Percentiles rank a stretch among this genome's conserved stretches.
Evolutionary conservation across 2,113 vertebrate species (phyloP).

Genomic region (Strigops habroptila): DNA sequence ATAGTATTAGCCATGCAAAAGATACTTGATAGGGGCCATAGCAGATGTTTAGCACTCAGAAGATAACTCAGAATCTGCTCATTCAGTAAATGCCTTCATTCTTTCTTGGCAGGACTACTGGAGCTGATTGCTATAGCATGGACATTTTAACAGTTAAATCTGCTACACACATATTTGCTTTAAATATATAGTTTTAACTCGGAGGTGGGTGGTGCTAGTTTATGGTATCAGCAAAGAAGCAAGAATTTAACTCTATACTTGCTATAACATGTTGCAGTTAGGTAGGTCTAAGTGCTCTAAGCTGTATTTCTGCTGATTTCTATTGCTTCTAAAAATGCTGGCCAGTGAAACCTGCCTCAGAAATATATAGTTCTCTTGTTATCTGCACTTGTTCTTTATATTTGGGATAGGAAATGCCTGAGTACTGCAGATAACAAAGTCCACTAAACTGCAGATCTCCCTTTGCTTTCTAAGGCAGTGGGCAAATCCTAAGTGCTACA

Average conservation of each 20-base stretch:
- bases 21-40: constrained; percentile 66
- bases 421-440: not conserved
- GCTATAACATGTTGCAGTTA: not conserved
- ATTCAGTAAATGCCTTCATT: constrained; percentile 68
- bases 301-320: not conserved
- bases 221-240: constrained; percentile 24
- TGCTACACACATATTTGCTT: constrained; percentile 19
- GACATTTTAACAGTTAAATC: constrained; percentile 28
- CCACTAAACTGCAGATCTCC: constrained; percentile 8
- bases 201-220: constrained; percentile 22
- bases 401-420: not conserved
- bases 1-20: constrained; percentile 59
- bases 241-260: constrained; percentile 45
- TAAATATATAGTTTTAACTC: constrained; percentile 40
- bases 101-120: constrained; percentile 22
- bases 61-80: constrained; percentile 68
- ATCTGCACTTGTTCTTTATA: not conserved
- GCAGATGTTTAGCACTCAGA: constrained; percentile 63
- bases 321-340: not conserved
- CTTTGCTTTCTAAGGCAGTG: constrained; percentile 4
- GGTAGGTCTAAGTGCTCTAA: not conserved
- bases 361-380: not conserved
- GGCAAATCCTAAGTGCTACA: constrained; percentile 5
- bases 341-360: not conserved
- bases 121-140: not conserved